phyloP scores from a whole-genome alignment of 2,797 vertebrate species.

The Lepilemur ruficaudatus region DNA sequence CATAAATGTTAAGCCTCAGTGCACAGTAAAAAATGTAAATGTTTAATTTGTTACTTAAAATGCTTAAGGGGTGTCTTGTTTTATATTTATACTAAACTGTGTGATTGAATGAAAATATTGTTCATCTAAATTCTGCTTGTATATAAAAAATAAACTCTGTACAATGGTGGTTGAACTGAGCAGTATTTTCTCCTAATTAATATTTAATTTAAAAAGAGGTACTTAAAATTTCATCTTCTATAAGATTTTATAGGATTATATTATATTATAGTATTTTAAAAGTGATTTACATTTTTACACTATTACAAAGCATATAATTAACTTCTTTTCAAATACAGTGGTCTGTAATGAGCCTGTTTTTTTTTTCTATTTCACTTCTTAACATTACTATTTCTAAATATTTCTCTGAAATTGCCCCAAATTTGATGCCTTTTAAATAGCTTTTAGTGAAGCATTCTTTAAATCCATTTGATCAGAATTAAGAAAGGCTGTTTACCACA shows the following conservation, averaged over 20 bases:
- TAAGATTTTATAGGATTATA: constrained; percentile 74
- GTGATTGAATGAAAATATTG: constrained; percentile 85
- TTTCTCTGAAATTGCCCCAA: constrained; percentile 14
- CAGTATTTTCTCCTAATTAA: constrained; percentile 81
- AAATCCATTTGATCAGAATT: constrained; percentile 8
- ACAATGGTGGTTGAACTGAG: constrained; percentile 67
- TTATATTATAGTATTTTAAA: constrained; percentile 70
- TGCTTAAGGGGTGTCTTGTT: constrained; percentile 88
- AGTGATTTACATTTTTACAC: constrained; percentile 64
- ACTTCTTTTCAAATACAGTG: constrained; percentile 51
- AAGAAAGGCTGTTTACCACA: neutral
- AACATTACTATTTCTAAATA: constrained; percentile 28
- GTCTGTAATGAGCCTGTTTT: neutral
- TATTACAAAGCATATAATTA: constrained; percentile 22
- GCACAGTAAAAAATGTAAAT: constrained; percentile 91
- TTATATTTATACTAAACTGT: constrained; percentile 88
- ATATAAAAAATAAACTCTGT: constrained; percentile 78
- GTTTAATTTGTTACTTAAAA: constrained; percentile 91
- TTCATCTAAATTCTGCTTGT: constrained; percentile 84
- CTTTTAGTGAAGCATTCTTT: constrained; percentile 20
- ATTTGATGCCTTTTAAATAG: constrained; percentile 39
- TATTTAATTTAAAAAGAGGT: constrained; percentile 78
- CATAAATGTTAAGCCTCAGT: constrained; percentile 89
- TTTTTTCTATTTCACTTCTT: neutral
- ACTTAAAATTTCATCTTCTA: constrained; percentile 74